phyloP scores from a whole-genome alignment of 2,888 invertebrate genomes.

The Phytoseiulus persimilis region DNA sequence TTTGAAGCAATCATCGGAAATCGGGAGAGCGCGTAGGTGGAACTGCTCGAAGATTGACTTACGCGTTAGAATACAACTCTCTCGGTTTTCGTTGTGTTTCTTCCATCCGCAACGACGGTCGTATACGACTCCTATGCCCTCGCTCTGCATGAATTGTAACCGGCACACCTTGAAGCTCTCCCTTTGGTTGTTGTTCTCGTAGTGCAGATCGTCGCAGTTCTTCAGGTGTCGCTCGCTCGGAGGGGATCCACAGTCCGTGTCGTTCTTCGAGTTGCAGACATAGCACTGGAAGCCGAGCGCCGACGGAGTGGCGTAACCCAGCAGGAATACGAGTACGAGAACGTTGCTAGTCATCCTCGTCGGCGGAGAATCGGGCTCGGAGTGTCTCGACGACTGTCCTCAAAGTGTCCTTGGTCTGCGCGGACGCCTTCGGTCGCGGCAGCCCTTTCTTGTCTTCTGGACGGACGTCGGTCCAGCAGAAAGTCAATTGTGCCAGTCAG shows the following conservation, averaged over 20 bases:
- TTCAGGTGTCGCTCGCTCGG: conserved; percentile 17
- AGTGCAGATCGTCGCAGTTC: conserved; percentile 27
- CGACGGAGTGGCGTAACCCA: not conserved
- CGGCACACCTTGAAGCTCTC: conserved; percentile 31
- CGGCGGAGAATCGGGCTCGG: not conserved
- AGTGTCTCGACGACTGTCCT: not conserved
- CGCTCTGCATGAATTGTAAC: not conserved
- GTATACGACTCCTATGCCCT: not conserved
- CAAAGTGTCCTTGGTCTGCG: not conserved
- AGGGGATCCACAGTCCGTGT: conserved; percentile 14
- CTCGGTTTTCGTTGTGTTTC: conserved; percentile 31
- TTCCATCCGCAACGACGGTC: conserved; percentile 35
- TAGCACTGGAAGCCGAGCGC: conserved; percentile 13
- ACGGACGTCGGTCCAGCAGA: not conserved
- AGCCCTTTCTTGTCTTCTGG: not conserved
- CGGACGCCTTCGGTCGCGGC: not conserved
- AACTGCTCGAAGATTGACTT: not conserved
- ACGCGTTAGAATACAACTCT: not conserved
- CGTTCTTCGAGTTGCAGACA: conserved; percentile 36
- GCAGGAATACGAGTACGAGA: not conserved
- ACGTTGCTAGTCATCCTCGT: not conserved
- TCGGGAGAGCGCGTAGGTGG: not conserved
- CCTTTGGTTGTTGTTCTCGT: not conserved
- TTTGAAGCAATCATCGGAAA: too few relatives aligned
- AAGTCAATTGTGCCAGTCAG: not conserved